Evolutionary conservation across 1,140 invertebrate genomes (phyloP).

Genomic region (Chironomus tepperi): DNA sequence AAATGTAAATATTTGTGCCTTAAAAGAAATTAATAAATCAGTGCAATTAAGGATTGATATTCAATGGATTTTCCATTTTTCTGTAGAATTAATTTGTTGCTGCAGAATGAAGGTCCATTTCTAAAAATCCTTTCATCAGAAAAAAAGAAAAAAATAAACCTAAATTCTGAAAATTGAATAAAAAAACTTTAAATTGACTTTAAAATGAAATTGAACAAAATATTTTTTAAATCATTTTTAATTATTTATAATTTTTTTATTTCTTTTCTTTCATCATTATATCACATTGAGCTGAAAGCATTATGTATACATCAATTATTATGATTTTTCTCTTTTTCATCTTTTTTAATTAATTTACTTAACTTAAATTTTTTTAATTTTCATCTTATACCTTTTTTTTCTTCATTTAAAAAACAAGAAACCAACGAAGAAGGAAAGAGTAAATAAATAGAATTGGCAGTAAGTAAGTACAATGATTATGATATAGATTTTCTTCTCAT

Average conservation of each 20-base stretch:
- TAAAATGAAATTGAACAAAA: background rate
- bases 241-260: background rate
- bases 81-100: too few relatives aligned
- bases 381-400: background rate
- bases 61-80: too few relatives aligned
- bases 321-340: background rate
- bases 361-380: background rate
- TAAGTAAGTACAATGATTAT: background rate
- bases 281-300: constrained; percentile 12
- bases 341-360: too few relatives aligned
- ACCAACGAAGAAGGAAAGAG: background rate
- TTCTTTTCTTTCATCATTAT: background rate
- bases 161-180: too few relatives aligned
- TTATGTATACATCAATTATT: constrained; percentile 14
- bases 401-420: background rate
- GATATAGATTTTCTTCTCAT: background rate
- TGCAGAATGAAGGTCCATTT: too few relatives aligned
- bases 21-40: too few relatives aligned
- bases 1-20: too few relatives aligned
- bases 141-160: too few relatives aligned
- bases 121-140: too few relatives aligned
- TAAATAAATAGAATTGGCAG: background rate
- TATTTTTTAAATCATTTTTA: background rate
- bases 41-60: too few relatives aligned
- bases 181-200: too few relatives aligned